Base-by-base conservation (phyloP, 1,140 invertebrate genomes). In the Portunus trituberculatus region DNA sequence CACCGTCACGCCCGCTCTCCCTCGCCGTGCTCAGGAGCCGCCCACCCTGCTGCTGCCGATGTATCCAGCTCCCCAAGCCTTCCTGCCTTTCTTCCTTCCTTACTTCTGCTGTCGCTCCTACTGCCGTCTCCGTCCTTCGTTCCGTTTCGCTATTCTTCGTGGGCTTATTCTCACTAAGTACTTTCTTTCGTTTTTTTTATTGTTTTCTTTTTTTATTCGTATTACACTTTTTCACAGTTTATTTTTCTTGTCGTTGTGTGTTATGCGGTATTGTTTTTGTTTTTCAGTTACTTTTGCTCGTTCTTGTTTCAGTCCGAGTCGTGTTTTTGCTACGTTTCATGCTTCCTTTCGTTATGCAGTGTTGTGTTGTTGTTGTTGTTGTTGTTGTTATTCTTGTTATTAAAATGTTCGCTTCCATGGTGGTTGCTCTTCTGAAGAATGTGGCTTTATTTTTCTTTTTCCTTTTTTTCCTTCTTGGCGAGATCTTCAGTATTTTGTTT, bases 21-120 rank as follows among this genome's bases (percentile, higher is more conserved):
- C 86, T 89, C 84, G 16, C 39, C 48, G 46, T 76, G 52, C 83
- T 67, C 91, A 82, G 91, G 59, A 82, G 52, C 16, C 46, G 31
- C n/a, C 46, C 45, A 28, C 46, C 45, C 46, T 46, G 28, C 39
- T 39, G 28, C 25, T 84, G 20, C 48, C 31, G 83, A 31, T 45
- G 32, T n/a, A n/a, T 89, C 87, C 39, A 45, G 25, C 25, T 45
- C 32, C 10, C 32, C 25, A 0, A 2, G 52, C 52, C 20, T 59
- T 12, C 32, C n/a, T 86, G 10, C 83, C 14, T 28, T 28, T 25
- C n/a, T 28, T 86, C 83, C 83, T 86, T 86, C 32, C 16, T 86
- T 86, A 39, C 1, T 20, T 39, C 45, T 88, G 8, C 3, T 86
- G 28, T 20, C 83, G 4, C 32, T 39, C 32, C 83, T 86, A 29